Base-by-base conservation (phyloP, 1,140 invertebrate genomes). In the Calycopis cecrops region DNA sequence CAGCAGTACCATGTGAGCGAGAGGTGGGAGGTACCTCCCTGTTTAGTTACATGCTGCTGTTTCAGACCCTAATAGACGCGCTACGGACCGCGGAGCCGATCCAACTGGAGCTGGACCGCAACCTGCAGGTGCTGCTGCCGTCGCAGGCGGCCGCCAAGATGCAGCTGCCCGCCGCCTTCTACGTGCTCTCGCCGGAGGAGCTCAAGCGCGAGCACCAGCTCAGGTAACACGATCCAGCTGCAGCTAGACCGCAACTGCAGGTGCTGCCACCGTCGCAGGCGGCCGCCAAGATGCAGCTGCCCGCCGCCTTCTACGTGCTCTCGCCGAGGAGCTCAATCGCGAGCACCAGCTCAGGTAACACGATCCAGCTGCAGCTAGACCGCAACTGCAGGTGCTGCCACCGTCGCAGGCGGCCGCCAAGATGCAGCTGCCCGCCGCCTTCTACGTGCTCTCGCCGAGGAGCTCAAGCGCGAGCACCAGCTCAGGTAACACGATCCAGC, bases 381-480 rank as follows among this genome's bases (percentile, higher is more conserved):
- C 89, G 96, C 54, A 95, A 94, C 68, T 95, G 6, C 93, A 93
- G 88, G 94, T 98, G n/a, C 88, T 97, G 33, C 86, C 94, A 47
- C 95, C 96, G 3, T 93, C 92, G 3, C 91, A 94, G 80, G 91
- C 91, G 1, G 90, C 91, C 0, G 78, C 89, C 28, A 91, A 91
- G 60, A 85, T 91, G 37, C 91, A 94, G 57, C 85, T 98, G 16
- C 96, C 97, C 1, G 79, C 91, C 14, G 94, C 94, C 1, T 98
- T 98, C 83, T 98, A 94, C 72, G 89, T 90, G 2, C 77, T 98
- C 10, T 90, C 92, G 0, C 80, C 92, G 0, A 96, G 66, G 97
- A 98, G 83, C 68, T 98, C 4, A 95, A 95, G 80, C 90, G 90
- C 64, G 97, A 98, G 87, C 94, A 96, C 72, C 91, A 94, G 71